Evolutionary conservation across 1,140 invertebrate genomes (phyloP).

Genomic region (Riptortus pedestris): DNA sequence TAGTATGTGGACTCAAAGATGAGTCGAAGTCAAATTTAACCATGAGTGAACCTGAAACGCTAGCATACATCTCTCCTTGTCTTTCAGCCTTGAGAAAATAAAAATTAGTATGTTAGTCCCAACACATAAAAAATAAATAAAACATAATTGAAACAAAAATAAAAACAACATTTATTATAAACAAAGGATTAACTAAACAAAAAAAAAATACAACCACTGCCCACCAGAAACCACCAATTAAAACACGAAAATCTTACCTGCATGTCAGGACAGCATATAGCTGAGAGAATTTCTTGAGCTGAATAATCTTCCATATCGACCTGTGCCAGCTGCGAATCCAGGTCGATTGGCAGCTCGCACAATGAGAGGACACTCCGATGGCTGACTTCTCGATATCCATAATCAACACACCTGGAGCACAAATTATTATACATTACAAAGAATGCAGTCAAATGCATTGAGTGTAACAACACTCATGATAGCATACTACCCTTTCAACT

Average conservation of each 20-base stretch:
- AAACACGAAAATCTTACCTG: too few relatives aligned
- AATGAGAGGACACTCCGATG: slow-evolving; percentile 71
- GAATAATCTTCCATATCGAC: slow-evolving; percentile 90
- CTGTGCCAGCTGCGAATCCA: slow-evolving; percentile 85
- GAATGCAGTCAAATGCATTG: neutral
- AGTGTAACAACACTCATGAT: too few relatives aligned
- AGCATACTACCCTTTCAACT: too few relatives aligned
- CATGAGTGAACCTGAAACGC: slow-evolving; percentile 68
- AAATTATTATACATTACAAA: neutral
- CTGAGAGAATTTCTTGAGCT: slow-evolving; percentile 77
- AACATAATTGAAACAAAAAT: too few relatives aligned
- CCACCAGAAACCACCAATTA: too few relatives aligned
- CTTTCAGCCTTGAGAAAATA: slow-evolving; percentile 43
- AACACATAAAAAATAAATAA: neutral
- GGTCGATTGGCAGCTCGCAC: slow-evolving; percentile 69
- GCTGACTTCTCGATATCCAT: slow-evolving; percentile 57
- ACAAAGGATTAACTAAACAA: neutral
- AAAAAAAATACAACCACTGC: neutral
- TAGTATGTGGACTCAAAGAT: slow-evolving; percentile 57
- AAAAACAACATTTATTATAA: neutral
- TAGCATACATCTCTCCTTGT: slow-evolving; percentile 70
- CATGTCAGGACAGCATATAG: slow-evolving; percentile 49
- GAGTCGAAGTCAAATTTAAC: slow-evolving; percentile 66
- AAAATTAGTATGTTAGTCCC: neutral
- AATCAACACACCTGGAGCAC: slow-evolving; percentile 36